Evolutionary conservation across 37 sponge, comb jelly and placozoan species (phyloP).

Genomic region (Ephydatia muelleri): DNA sequence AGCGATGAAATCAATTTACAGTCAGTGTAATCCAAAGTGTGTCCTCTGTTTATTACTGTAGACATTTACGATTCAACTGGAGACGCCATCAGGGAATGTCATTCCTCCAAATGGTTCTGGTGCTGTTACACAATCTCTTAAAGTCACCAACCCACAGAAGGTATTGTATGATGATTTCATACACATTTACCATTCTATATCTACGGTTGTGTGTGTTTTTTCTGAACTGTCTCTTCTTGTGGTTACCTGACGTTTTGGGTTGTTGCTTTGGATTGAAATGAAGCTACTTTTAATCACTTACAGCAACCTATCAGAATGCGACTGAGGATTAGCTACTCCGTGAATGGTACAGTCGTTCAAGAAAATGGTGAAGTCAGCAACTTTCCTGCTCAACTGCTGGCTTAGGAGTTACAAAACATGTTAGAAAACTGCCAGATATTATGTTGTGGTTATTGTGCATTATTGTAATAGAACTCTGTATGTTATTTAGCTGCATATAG

Average conservation of each 20-base stretch:
- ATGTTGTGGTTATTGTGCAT: background rate
- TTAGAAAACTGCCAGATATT: background rate
- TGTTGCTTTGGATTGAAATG: too few species aligned
- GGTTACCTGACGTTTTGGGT: too few species aligned
- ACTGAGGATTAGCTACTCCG: slow-evolving; percentile 50
- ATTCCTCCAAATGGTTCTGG: slow-evolving; percentile 63
- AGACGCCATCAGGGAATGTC: slow-evolving; percentile 75
- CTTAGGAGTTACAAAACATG: background rate
- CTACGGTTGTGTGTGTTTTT: too few species aligned
- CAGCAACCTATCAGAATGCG: slow-evolving; percentile 79
- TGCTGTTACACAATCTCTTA: slow-evolving; percentile 67
- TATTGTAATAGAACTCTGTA: background rate
- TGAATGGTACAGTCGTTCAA: slow-evolving; percentile 47
- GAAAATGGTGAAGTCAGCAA: slow-evolving; percentile 76
- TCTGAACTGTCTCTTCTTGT: too few species aligned
- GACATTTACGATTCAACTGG: slow-evolving; percentile 79
- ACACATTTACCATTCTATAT: too few species aligned
- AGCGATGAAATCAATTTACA: background rate
- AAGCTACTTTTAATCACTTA: background rate
- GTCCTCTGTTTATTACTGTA: slow-evolving; percentile 2
- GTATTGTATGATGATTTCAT: slow-evolving; percentile 22
- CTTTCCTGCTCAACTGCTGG: slow-evolving; percentile 66
- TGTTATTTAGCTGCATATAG: background rate
- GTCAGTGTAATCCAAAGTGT: background rate
- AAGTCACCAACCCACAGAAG: slow-evolving; percentile 72